phyloP scores from a whole-genome alignment of 2,797 vertebrate species.

The Rhyacichthys aspro region DNA sequence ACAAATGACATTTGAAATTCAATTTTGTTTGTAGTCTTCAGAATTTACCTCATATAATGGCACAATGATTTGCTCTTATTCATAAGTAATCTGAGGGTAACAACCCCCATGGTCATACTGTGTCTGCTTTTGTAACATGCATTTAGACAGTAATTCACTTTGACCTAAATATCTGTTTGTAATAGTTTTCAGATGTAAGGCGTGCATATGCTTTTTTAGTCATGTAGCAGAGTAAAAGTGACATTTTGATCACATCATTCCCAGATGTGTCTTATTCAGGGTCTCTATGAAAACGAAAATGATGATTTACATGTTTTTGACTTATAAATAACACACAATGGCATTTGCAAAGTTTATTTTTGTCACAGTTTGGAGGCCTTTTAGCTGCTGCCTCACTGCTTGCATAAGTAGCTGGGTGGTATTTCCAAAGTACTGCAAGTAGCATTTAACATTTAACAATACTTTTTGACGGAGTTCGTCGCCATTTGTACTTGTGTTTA shows the following conservation, averaged over 20 bases:
- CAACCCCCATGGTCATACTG: not conserved
- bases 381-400: not conserved
- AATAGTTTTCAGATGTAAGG: not conserved
- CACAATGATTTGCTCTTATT: conserved; percentile 5
- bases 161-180: not conserved
- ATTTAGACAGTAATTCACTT: not conserved
- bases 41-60: not conserved
- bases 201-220: not conserved
- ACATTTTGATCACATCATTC: not conserved
- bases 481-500: not conserved
- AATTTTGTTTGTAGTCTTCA: conserved; percentile 25
- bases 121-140: not conserved
- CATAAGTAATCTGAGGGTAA: conserved; percentile 1
- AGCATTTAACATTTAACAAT: conserved; percentile 16
- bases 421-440: conserved; percentile 3
- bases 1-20: conserved; percentile 8
- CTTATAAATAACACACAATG: not conserved
- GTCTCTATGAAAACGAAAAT: not conserved
- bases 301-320: not conserved
- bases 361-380: not conserved
- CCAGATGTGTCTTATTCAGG: not conserved
- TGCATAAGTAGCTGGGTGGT: conserved; percentile 6
- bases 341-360: conserved; percentile 3
- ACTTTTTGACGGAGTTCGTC: conserved; percentile 1
- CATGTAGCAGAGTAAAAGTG: not conserved